Evolutionary conservation across 2,113 vertebrate genomes (phyloP).

Genomic region (Sinosuthora webbiana): DNA sequence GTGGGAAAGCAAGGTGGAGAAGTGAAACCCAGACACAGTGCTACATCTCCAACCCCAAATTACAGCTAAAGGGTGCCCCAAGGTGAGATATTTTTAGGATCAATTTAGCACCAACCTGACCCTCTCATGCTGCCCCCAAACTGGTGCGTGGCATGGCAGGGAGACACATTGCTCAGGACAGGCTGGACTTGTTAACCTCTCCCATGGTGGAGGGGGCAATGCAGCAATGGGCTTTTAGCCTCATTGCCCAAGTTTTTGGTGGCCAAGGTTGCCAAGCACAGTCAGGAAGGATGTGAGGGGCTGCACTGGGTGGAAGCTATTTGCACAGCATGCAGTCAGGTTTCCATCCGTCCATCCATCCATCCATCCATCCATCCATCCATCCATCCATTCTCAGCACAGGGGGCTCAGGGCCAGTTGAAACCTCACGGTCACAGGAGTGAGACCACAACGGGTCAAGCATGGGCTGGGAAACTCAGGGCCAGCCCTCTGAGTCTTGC

Average conservation of each 20-base stretch:
- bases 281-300: background rate
- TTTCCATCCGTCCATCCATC: background rate
- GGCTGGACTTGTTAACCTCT: background rate
- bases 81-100: background rate
- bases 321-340: background rate
- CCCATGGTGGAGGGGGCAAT: background rate
- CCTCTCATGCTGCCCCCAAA: background rate
- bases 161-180: background rate
- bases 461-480: background rate
- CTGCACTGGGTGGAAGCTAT: background rate
- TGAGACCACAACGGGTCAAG: background rate
- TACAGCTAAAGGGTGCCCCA: background rate
- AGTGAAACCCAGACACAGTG: background rate
- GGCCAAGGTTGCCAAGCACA: background rate
- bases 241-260: background rate
- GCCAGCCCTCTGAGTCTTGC: background rate
- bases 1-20: background rate
- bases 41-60: background rate
- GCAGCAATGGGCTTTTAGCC: background rate
- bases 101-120: background rate
- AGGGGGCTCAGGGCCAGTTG: background rate
- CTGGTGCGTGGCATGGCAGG: rapidly evolving
- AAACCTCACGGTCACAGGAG: background rate
- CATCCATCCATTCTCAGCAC: background rate
- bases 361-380: background rate